phyloP scores from a whole-genome alignment of 2,113 vertebrate genomes.

The Recurvirostra avosetta region DNA sequence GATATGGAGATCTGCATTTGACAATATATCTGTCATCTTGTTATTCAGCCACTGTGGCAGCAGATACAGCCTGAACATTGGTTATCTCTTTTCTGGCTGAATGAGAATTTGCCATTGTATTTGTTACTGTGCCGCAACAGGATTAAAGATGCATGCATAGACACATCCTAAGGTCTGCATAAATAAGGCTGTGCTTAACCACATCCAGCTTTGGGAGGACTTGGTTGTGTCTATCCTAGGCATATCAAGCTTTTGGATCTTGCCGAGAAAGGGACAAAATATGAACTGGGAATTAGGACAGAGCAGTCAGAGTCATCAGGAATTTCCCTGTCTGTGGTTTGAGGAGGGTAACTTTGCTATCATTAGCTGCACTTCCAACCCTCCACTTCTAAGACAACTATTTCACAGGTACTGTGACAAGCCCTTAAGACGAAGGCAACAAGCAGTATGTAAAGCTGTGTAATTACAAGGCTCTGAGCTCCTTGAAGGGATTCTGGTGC shows the following conservation, averaged over 20 bases:
- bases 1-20: not conserved
- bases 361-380: not conserved
- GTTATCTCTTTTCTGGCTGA: not conserved
- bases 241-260: not conserved
- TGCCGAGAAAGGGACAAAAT: not conserved
- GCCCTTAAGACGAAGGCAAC: not conserved
- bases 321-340: not conserved
- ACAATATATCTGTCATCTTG: not conserved
- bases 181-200: not conserved
- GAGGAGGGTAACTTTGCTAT: not conserved
- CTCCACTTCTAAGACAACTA: not conserved
- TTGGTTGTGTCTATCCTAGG: not conserved
- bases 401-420: not conserved
- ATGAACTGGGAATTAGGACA: not conserved
- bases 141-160: not conserved
- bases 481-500: not conserved
- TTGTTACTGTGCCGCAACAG: not conserved
- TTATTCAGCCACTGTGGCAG: not conserved
- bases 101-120: not conserved
- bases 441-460: not conserved
- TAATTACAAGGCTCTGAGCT: not conserved
- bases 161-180: not conserved
- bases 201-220: not conserved
- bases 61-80: accelerated
- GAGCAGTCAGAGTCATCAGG: not conserved